Conservation (phyloP, 2,113 vertebrate species). For the Peromyscus leucopus region DNA sequence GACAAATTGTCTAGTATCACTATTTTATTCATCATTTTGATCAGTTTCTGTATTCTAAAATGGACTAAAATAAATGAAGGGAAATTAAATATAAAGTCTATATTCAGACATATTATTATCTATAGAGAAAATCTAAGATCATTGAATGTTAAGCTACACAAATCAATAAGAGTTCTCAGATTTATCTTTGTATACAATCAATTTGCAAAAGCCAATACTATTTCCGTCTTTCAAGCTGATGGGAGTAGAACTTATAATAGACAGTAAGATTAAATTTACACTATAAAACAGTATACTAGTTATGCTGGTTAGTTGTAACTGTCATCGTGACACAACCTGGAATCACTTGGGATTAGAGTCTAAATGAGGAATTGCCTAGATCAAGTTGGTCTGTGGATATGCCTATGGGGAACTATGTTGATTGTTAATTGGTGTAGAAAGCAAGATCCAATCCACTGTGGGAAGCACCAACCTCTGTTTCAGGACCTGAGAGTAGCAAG, state of each 20-base stretch:
- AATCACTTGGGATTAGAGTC: background rate
- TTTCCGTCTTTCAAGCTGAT: constrained; percentile 27
- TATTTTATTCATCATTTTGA: constrained; percentile 12
- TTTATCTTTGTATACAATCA: background rate
- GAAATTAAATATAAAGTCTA: background rate
- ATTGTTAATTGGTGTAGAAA: background rate
- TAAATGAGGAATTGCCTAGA: background rate
- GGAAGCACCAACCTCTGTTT: background rate
- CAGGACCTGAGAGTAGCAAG: background rate
- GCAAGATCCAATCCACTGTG: background rate
- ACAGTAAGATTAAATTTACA: constrained; percentile 9
- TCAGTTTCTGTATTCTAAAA: background rate
- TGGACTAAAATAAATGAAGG: background rate
- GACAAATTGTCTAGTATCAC: background rate
- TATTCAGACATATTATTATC: background rate
- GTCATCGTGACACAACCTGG: background rate
- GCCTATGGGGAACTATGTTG: background rate
- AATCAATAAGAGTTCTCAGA: background rate
- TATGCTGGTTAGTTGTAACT: background rate
- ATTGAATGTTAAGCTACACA: background rate
- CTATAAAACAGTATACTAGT: background rate
- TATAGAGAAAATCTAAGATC: constrained; percentile 30
- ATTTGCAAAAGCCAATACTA: background rate
- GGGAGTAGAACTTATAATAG: background rate
- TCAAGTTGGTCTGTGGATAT: background rate